Conservation (phyloP, 1,140 invertebrate genomes). For the Chironomus striatipennis region DNA sequence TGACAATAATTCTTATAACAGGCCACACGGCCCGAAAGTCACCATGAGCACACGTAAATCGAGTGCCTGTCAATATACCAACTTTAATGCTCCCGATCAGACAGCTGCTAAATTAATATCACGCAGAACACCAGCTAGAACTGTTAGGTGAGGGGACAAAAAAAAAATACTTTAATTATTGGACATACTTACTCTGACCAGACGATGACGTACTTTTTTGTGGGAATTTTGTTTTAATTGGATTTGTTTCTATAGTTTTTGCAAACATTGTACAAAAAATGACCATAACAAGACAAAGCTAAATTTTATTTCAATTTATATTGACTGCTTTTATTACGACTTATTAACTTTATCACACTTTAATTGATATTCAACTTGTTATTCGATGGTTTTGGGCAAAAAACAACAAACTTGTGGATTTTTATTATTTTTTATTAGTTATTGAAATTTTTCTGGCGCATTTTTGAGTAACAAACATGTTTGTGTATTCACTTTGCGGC, state of each 20-base stretch:
- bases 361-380: too few relatives aligned
- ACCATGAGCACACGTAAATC: slow-evolving; percentile 2
- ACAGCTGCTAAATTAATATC: neutral
- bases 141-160: neutral
- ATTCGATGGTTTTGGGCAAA: too few relatives aligned
- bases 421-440: too few relatives aligned
- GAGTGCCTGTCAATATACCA: slow-evolving; percentile 17
- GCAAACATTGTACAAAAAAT: neutral
- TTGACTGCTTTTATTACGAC: too few relatives aligned
- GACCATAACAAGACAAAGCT: neutral
- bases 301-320: too few relatives aligned
- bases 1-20: neutral
- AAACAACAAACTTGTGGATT: too few relatives aligned
- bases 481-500: too few relatives aligned
- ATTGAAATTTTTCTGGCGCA: too few relatives aligned
- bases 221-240: slow-evolving; percentile 19
- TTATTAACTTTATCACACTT: too few relatives aligned
- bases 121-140: neutral
- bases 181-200: neutral
- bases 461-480: too few relatives aligned
- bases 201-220: too few relatives aligned
- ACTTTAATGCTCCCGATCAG: neutral
- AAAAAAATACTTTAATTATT: slow-evolving; percentile 24
- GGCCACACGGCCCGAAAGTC: neutral
- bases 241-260: neutral